These are phyloP conservation scores for Dendrolimus houi DNA, from an alignment of 2,888 invertebrate species.

Conservation along the genomic window DNA sequence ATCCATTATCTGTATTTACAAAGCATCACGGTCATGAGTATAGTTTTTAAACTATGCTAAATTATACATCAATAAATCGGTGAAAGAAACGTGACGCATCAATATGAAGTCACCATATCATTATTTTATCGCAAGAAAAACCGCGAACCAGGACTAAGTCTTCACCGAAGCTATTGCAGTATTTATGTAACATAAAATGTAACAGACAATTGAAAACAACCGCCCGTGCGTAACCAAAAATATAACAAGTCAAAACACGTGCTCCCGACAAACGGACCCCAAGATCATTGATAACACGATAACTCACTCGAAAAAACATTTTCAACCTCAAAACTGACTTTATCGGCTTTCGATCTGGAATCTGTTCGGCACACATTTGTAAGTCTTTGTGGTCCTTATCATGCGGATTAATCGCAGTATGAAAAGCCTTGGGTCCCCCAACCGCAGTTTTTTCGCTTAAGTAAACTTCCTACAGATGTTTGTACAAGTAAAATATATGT, in stretches of 20 bases:
- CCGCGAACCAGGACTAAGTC: no score
- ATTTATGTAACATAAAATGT: slow-evolving; percentile 17
- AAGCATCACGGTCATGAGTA: no score
- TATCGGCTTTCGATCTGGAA: slow-evolving; percentile 69
- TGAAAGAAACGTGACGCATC: no score
- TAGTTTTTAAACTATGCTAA: no score
- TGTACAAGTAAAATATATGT: slow-evolving; percentile 24
- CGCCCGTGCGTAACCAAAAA: slow-evolving; percentile 36
- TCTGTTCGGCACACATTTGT: slow-evolving; percentile 68
- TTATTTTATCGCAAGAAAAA: no score
- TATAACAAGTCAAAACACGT: slow-evolving; percentile 66
- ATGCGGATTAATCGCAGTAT: slow-evolving; percentile 54
- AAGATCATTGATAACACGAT: slow-evolving; percentile 45
- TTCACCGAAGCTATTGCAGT: no score
- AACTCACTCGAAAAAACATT: slow-evolving; percentile 49
- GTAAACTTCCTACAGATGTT: slow-evolving; percentile 42
- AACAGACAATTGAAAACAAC: slow-evolving; percentile 43
- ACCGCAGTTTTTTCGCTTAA: slow-evolving; percentile 43
- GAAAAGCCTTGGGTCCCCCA: slow-evolving; percentile 46
- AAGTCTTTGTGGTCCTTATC: slow-evolving; percentile 60
- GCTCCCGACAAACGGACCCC: slow-evolving; percentile 35
- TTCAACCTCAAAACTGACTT: slow-evolving; percentile 57
- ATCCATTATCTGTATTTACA: no score
- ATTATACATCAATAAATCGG: no score
- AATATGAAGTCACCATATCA: no score